phyloP scores from a whole-genome alignment of 2,113 vertebrate genomes.

The Setophaga coronata region DNA sequence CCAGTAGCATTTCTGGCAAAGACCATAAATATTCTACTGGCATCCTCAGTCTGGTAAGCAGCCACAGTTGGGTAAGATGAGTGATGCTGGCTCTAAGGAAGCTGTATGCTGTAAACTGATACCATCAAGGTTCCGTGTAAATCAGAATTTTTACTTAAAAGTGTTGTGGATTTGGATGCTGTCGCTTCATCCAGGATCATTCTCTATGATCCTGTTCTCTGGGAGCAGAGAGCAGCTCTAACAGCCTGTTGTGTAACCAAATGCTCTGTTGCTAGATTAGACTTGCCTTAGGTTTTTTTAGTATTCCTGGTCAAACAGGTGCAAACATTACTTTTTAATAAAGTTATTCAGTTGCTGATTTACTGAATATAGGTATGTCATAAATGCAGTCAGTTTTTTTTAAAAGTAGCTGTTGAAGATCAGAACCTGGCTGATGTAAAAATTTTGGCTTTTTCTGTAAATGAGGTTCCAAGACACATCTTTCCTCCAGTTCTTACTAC shows the following conservation, averaged over 20 bases:
- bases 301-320: background rate
- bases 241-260: fast-evolving
- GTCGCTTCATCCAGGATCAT: background rate
- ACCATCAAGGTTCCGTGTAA: background rate
- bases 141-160: background rate
- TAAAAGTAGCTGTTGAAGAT: background rate
- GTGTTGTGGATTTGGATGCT: background rate
- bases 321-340: background rate
- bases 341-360: background rate
- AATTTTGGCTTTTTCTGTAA: background rate
- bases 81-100: background rate
- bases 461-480: background rate
- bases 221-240: background rate
- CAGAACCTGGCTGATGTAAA: background rate
- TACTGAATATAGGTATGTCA: background rate
- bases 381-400: background rate
- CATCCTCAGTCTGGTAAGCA: conserved; percentile 91
- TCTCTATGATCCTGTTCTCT: background rate
- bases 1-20: conserved; percentile 86
- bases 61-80: background rate
- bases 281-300: background rate
- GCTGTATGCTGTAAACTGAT: background rate
- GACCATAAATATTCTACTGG: conserved; percentile 83
- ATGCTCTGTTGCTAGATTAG: background rate
- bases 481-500: background rate